These are phyloP conservation scores for Leptarthrus brevirostris DNA, from an alignment of 2,888 invertebrate species.

Conservation along the genomic window DNA sequence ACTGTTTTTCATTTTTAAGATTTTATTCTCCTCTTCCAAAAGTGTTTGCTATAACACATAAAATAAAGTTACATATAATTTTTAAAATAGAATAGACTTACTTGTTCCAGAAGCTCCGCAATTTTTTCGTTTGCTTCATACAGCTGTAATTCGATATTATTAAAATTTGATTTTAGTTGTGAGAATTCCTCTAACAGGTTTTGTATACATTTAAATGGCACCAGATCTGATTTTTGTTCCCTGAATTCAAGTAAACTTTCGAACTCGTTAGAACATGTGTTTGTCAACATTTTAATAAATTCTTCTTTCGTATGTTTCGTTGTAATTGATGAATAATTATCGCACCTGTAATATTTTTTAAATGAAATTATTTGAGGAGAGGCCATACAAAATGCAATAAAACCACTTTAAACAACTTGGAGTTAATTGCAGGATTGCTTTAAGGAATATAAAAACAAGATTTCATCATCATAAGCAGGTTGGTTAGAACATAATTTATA, in stretches of 20 bases:
- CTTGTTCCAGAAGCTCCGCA: conserved; percentile 65
- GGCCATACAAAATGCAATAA: too few species aligned
- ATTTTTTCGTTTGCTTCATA: conserved; percentile 67
- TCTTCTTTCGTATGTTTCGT: conserved; percentile 58
- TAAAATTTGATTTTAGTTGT: conserved; percentile 61
- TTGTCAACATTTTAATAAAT: conserved; percentile 63
- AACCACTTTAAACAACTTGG: too few species aligned
- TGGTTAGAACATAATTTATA: too few species aligned
- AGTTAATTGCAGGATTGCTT: too few species aligned
- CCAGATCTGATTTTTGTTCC: conserved; percentile 39
- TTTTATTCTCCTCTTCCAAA: conserved; percentile 61
- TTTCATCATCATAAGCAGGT: too few species aligned
- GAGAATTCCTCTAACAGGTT: conserved; percentile 64
- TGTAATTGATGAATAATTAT: neutral
- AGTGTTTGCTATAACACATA: conserved; percentile 62
- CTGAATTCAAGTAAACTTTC: conserved; percentile 64
- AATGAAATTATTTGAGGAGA: neutral
- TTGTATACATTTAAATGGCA: conserved; percentile 60
- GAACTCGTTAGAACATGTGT: conserved; percentile 60
- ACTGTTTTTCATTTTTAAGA: neutral
- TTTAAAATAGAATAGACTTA: conserved; percentile 55
- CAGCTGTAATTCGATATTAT: conserved; percentile 64
- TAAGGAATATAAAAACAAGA: too few species aligned
- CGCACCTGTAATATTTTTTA: neutral
- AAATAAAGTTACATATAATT: neutral